Evolutionary conservation across 2,888 invertebrate genomes (phyloP), one percentile per base, ranked within the genome.

Genomic region (Nebria salina): DNA sequence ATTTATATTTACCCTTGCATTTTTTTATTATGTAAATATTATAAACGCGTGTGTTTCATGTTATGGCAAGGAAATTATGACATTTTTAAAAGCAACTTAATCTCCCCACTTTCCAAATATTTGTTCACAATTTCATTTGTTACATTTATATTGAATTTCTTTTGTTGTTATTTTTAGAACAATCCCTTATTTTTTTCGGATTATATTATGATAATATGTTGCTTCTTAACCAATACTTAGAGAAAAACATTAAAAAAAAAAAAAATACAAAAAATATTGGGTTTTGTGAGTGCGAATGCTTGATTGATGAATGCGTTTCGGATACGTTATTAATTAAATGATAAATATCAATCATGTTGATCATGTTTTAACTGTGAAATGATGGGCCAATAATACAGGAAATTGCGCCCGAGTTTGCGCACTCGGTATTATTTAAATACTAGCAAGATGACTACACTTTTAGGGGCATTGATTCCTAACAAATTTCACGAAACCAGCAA

Each of bases 191-290:
- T 11, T 54, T 11, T 54, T 54, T 54, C 54, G 54, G 34, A 34
- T 54, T 54, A 54, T 54, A 54, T 54, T 54, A 54, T 54, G 68
- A 80, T 75, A 65, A 81, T 81, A 76, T 81, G 81, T 81, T 81
- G 81, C 81, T 81, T 81, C 80, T 80, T 80, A 80, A 80, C 80
- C 80, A 80, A 75, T 80, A 75, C 75, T 80, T 70, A 70, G 70
- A 34, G 54, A 54, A 54, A 54, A 54, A 78, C 74, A 68, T 8
- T 9, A 68, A 68, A 68, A 20, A 20, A 20, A 1, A 66, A 11
- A 66, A 8, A 72, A 26, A 26, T 26, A 26, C 75, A 75, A 80
- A 75, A 72, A 81, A 65, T 76, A 76, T 81, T 81, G 81, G 81
- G 76, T 81, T 54, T 81, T 81, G 81, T 81, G 76, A 54, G 81